Percentiles rank a stretch among this genome's conserved stretches.
phyloP scores from a whole-genome alignment of 2,797 vertebrate species.

The Novumbra hubbsi region DNA sequence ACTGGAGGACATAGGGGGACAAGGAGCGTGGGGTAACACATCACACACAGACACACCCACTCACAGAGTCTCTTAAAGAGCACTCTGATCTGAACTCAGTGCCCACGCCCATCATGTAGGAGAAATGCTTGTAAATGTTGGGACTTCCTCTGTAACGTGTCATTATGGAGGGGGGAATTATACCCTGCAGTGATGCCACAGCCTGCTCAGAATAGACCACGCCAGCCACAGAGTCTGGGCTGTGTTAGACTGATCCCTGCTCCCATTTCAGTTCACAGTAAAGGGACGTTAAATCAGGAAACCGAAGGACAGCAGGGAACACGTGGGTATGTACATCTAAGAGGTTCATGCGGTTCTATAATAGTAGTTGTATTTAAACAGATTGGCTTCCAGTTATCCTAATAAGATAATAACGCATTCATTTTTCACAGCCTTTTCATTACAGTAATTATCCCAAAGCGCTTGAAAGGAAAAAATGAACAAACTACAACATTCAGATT shows the following conservation, averaged over 20 bases:
- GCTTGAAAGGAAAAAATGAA: no score
- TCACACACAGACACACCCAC: not conserved
- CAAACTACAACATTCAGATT: no score
- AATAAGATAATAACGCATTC: not conserved
- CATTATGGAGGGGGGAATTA: constrained; percentile 70
- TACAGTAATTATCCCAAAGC: no score
- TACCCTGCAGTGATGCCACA: constrained; percentile 71
- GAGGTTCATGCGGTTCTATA: not conserved
- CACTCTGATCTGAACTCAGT: constrained; percentile 42
- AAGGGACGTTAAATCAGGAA: constrained; percentile 57
- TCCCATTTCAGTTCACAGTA: constrained; percentile 66
- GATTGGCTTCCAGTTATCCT: not conserved
- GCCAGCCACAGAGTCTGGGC: constrained; percentile 70
- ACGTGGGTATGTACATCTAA: not conserved
- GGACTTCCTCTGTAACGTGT: constrained; percentile 67
- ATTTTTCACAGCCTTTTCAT: no score
- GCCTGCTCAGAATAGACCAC: constrained; percentile 79
- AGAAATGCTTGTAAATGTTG: constrained; percentile 61
- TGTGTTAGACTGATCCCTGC: constrained; percentile 27
- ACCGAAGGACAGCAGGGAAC: constrained; percentile 26
- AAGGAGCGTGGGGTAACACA: not conserved
- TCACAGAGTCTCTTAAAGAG: constrained; percentile 25
- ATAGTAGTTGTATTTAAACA: not conserved
- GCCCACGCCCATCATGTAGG: constrained; percentile 67
- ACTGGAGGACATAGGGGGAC: constrained; percentile 10